Conservation (phyloP, 2,113 vertebrate species). For the Danionella cerebrum region DNA sequence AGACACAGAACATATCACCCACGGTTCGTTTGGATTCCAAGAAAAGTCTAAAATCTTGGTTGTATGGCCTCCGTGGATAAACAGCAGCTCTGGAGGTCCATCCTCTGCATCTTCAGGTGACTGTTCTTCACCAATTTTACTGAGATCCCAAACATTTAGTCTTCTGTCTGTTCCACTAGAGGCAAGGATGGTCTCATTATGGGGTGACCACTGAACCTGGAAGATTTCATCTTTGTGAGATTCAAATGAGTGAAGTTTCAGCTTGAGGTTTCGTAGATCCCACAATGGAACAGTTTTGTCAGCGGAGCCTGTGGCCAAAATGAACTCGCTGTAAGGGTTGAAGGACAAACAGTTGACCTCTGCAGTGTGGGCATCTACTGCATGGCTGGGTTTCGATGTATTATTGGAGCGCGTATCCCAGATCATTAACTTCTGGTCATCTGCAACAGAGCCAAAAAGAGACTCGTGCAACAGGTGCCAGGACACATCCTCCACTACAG, state of each 20-base stretch:
- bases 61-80: constrained; percentile 96
- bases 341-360: constrained; percentile 98
- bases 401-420: constrained; percentile 97
- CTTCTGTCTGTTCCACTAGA: constrained; percentile 95
- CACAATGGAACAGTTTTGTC: constrained; percentile 97
- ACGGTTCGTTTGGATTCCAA: constrained; percentile 98
- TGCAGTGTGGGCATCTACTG: constrained; percentile 93
- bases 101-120: constrained; percentile 97
- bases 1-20: constrained; percentile 99
- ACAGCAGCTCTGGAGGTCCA: constrained; percentile 94
- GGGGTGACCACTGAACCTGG: constrained; percentile 99
- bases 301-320: constrained; percentile 91
- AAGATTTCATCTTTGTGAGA: constrained; percentile 99
- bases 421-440: constrained; percentile 98
- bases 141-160: constrained; percentile 96
- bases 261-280: constrained; percentile 93
- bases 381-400: constrained; percentile 96
- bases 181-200: constrained; percentile 96
- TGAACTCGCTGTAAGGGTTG: constrained; percentile 96
- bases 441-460: constrained; percentile 92
- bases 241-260: constrained; percentile 97
- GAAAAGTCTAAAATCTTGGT: constrained; percentile 98
- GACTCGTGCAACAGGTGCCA: constrained; percentile 95
- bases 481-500: constrained; percentile 93
- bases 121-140: constrained; percentile 98